phyloP scores from a whole-genome alignment of 2,113 vertebrate species.

The Puntigrus tetrazona region DNA sequence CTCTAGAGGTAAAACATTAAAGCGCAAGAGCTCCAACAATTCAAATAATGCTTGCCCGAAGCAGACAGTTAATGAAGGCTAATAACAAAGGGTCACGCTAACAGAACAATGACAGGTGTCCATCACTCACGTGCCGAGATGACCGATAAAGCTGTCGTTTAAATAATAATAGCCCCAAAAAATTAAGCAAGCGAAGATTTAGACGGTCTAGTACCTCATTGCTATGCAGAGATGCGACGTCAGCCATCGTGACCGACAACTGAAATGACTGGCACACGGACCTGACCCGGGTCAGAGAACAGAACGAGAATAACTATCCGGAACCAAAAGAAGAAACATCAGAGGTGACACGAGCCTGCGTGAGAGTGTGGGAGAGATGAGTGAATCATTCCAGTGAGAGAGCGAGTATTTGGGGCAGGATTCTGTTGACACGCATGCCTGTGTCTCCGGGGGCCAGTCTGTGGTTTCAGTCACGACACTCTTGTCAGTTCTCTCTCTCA shows the following conservation, averaged over 20 bases:
- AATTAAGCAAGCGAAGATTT: neutral
- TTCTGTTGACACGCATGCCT: slow-evolving; percentile 37
- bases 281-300: no score
- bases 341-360: neutral
- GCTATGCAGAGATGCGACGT: neutral
- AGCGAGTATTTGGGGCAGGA: slow-evolving; percentile 42
- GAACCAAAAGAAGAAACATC: slow-evolving; percentile 6
- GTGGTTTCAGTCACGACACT: slow-evolving; percentile 33
- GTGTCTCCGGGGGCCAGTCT: slow-evolving; percentile 45
- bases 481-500: slow-evolving; percentile 16
- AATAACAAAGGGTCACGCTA: neutral
- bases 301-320: neutral
- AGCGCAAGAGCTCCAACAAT: neutral
- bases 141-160: neutral
- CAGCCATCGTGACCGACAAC: neutral
- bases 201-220: neutral
- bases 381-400: slow-evolving; percentile 23
- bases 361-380: slow-evolving; percentile 8
- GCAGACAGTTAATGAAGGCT: neutral
- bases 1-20: neutral
- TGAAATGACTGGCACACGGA: neutral
- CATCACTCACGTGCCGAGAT: neutral
- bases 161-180: neutral
- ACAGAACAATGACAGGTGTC: neutral
- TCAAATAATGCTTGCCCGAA: neutral